phyloP scores from a whole-genome alignment of 2,113 vertebrate species.

The Toxotes chatareus region DNA sequence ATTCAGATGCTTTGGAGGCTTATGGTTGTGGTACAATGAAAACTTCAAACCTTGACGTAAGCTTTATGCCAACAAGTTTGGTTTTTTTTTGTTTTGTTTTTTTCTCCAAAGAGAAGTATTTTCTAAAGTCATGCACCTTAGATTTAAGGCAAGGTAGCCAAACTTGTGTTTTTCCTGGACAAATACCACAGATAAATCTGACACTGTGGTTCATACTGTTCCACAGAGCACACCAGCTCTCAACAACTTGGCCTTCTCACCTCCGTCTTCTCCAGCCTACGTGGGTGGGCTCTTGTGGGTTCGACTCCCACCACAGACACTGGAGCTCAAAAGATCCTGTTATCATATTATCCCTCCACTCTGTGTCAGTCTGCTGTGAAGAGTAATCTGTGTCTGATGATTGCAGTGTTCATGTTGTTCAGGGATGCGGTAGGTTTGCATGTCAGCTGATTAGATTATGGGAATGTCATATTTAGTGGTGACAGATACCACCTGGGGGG shows the following conservation, averaged over 20 bases:
- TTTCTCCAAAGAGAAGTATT: conserved; percentile 6
- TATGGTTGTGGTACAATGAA: conserved; percentile 4
- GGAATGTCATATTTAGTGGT: conserved; percentile 41
- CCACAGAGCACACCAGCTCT: conserved; percentile 24
- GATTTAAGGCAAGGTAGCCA: conserved; percentile 28
- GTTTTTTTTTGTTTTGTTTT: rapidly evolving
- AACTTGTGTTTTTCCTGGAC: conserved; percentile 48
- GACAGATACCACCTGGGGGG: conserved; percentile 65
- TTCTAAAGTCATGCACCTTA: conserved; percentile 8
- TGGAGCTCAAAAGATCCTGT: conserved; percentile 36
- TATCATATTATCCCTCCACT: conserved; percentile 41
- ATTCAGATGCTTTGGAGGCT: background rate
- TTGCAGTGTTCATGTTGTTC: conserved; percentile 1
- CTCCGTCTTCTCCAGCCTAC: conserved; percentile 22
- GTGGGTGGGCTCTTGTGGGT: conserved; percentile 70
- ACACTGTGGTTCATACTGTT: conserved; percentile 49
- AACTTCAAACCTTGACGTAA: background rate
- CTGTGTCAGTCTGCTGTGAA: conserved; percentile 32
- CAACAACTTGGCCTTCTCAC: conserved; percentile 52
- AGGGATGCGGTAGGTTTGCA: conserved; percentile 30
- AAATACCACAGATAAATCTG: conserved; percentile 62
- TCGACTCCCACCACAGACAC: conserved; percentile 36
- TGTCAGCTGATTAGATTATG: conserved; percentile 40
- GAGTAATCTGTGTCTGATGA: conserved; percentile 39
- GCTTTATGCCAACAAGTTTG: background rate